Percentiles rank a stretch among this genome's conserved stretches.
These are phyloP conservation scores for Eupeodes corollae DNA, from an alignment of 1,140 invertebrate species.

Conservation along the genomic window DNA sequence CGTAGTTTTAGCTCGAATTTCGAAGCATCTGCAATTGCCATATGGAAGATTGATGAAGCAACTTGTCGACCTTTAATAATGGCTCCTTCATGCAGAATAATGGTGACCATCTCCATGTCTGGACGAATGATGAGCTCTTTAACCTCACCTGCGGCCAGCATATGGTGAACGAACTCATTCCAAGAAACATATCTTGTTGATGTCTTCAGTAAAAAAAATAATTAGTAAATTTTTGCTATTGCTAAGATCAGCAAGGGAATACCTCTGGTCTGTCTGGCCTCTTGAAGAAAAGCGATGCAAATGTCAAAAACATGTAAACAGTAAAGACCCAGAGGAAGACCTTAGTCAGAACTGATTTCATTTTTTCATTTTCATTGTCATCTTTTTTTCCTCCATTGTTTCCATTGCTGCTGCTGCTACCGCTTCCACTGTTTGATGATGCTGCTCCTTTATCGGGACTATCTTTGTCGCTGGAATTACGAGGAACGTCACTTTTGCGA, in stretches of 20 bases:
- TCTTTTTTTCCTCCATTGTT: conserved; percentile 42
- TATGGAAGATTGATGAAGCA: conserved; percentile 48
- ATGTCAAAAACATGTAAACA: conserved; percentile 57
- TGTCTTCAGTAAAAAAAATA: conserved; percentile 18
- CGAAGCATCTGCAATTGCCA: conserved; percentile 71
- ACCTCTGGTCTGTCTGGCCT: conserved; percentile 62
- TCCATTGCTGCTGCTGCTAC: conserved; percentile 8
- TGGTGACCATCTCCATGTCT: conserved; percentile 69
- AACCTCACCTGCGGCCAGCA: conserved; percentile 87
- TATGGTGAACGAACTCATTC: conserved; percentile 90
- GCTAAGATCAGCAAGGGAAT: conserved; percentile 7
- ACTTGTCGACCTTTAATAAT: conserved; percentile 67
- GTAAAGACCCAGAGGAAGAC: conserved; percentile 63
- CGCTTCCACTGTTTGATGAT: not conserved
- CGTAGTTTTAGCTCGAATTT: conserved; percentile 82
- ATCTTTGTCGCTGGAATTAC: not conserved
- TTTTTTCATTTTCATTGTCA: conserved; percentile 50
- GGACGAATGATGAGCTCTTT: conserved; percentile 75
- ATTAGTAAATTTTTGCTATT: conserved; percentile 2
- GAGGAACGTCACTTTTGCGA: conserved; percentile 21
- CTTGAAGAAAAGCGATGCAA: conserved; percentile 58
- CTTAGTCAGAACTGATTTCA: conserved; percentile 57
- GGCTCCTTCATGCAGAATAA: conserved; percentile 74
- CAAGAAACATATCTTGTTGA: conserved; percentile 66
- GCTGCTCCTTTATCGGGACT: not conserved